Base-by-base conservation (phyloP, 2,888 invertebrate genomes). In the Ametastegia equiseti region DNA sequence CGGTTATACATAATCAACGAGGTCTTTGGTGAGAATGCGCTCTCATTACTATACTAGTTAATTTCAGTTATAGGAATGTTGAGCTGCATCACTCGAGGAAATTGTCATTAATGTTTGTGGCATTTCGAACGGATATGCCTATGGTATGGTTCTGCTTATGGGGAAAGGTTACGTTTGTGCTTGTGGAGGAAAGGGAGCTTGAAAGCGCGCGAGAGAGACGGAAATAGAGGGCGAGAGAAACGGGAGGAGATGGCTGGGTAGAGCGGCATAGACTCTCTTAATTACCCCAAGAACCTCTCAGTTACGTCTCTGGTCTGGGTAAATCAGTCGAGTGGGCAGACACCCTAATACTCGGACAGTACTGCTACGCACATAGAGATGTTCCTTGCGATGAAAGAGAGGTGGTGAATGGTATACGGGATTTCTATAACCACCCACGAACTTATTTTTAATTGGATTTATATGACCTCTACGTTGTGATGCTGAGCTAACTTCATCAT, bases 191-290 rank as follows among this genome's bases (percentile, higher is more conserved):
- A 45, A 27, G 80, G 65, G 42, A 67, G 47, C 65, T 57, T 36
- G 71, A 11, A 67, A 54, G 45, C 27, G 57, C 7, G 19, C 42
- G 50, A 39, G 33, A 33, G 71, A 77, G 79, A 81, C 47, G 15
- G 45, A 47, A 69, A 77, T 50, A 81, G 67, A 45, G 57, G 11
- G 47, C 23, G 42, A 23, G 75, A 81, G 81, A 77, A 50, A 80
- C 80, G 23, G 82, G 82, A 83, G 81, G 82, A 82, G 81, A 82
- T 82, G 84, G 82, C 83, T 80, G 80, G 81, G 75, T 78, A 50
- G 69, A 78, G 15, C 42, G 63, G 7, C 27, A 78, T 36, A 78
- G 78, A 60, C 63, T 78, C 75, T 75, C 78, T 63, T 78, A 78
- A 78, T 78, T 78, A 78, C 60, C 78, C 60, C 60, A 30, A 63